Evolutionary conservation across 1,140 invertebrate species (phyloP).

Genomic region (Micrasema minimum): DNA sequence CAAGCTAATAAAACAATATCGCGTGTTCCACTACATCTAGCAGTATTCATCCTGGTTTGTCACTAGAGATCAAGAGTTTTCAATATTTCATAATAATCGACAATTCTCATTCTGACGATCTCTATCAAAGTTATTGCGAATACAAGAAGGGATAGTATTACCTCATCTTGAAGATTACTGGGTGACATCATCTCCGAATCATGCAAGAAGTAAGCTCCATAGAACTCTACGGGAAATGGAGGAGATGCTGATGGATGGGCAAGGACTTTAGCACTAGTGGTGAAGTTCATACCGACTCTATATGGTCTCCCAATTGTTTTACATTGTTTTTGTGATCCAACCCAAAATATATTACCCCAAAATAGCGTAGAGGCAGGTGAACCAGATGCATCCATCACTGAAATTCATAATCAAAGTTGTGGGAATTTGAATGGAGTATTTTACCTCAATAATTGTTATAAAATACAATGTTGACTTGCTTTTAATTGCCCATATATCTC

Average conservation of each 20-base stretch:
- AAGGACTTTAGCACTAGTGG: background rate
- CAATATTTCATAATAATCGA: too few relatives aligned
- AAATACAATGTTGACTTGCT: too few relatives aligned
- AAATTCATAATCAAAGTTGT: too few relatives aligned
- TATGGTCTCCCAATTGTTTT: conserved; percentile 52
- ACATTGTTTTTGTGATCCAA: conserved; percentile 61
- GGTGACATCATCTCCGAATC: conserved; percentile 18
- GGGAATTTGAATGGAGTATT: too few relatives aligned
- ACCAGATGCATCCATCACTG: conserved; percentile 67
- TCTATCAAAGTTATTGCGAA: too few relatives aligned
- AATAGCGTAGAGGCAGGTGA: conserved; percentile 60
- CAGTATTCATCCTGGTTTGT: too few relatives aligned
- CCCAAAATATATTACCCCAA: conserved; percentile 66
- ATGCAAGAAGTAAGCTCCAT: conserved; percentile 40
- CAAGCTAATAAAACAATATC: too few relatives aligned
- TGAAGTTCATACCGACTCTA: conserved; percentile 53
- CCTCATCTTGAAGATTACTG: background rate
- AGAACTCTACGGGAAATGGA: conserved; percentile 40
- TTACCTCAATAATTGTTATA: too few relatives aligned
- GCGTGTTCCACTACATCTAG: too few relatives aligned
- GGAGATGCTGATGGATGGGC: background rate
- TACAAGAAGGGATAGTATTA: too few relatives aligned
- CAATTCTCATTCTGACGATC: too few relatives aligned
- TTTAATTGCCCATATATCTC: conserved; percentile 10
- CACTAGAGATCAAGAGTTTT: too few relatives aligned